These are phyloP conservation scores for Laupala kohalensis DNA, from an alignment of 1,140 invertebrate species.

Conservation along the genomic window DNA sequence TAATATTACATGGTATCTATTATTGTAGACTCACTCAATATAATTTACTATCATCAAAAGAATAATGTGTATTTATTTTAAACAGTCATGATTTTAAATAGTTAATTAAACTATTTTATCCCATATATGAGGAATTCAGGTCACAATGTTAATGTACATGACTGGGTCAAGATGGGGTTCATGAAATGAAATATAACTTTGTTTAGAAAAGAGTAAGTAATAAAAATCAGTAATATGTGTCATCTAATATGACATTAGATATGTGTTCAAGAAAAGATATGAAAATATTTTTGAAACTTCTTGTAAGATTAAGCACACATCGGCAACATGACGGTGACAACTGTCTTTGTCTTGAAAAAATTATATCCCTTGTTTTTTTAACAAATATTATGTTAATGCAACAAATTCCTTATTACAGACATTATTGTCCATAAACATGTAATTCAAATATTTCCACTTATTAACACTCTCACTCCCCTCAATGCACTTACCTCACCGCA, in stretches of 20 bases:
- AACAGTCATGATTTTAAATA: too few relatives aligned
- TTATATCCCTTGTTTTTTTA: too few relatives aligned
- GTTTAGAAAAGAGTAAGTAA: background rate
- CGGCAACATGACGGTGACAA: too few relatives aligned
- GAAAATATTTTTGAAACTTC: background rate
- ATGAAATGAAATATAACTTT: background rate
- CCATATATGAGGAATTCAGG: too few relatives aligned
- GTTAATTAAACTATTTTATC: too few relatives aligned
- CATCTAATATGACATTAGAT: background rate
- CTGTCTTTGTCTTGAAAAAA: too few relatives aligned
- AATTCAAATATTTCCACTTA: too few relatives aligned
- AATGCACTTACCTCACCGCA: too few relatives aligned
- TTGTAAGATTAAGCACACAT: background rate
- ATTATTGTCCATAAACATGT: background rate
- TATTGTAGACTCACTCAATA: too few relatives aligned
- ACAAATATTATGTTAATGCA: background rate
- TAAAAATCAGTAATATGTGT: background rate
- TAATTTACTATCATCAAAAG: too few relatives aligned
- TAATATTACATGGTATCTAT: background rate
- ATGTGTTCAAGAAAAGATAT: background rate
- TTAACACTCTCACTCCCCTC: too few relatives aligned
- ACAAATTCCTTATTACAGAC: background rate
- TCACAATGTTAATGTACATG: background rate
- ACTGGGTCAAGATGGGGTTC: background rate
- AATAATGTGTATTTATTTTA: too few relatives aligned